Percentiles rank a stretch among this genome's conserved stretches.
phyloP scores from a whole-genome alignment of 2,888 invertebrate species.

The Leptothorax acervorum region DNA sequence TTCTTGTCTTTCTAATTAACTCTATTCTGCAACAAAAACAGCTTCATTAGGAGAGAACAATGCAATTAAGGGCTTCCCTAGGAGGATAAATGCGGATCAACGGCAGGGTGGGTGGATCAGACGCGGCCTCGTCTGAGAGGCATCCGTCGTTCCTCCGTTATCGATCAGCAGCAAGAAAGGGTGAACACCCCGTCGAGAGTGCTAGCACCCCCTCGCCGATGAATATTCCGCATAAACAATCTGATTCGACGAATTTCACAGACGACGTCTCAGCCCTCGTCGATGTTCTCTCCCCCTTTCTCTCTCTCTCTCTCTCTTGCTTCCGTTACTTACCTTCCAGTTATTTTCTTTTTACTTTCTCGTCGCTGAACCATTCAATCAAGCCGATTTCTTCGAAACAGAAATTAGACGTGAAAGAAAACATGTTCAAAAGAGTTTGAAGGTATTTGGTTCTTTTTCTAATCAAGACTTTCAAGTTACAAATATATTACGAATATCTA shows the following conservation, averaged over 20 bases:
- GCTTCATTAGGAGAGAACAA: slow-evolving; percentile 74
- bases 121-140: slow-evolving; percentile 70
- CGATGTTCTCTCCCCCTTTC: not conserved
- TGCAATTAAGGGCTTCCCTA: slow-evolving; percentile 72
- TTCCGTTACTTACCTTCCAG: slow-evolving; percentile 21
- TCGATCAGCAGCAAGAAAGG: slow-evolving; percentile 73
- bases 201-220: slow-evolving; percentile 63
- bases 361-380: slow-evolving; percentile 9
- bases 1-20: slow-evolving; percentile 71
- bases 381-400: slow-evolving; percentile 40
- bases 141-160: slow-evolving; percentile 75
- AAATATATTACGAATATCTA: not conserved
- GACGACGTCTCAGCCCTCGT: slow-evolving; percentile 30
- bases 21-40: slow-evolving; percentile 73
- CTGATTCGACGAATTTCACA: slow-evolving; percentile 70
- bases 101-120: slow-evolving; percentile 53
- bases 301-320: slow-evolving; percentile 1
- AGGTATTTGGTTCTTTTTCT: not conserved
- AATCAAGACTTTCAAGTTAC: not conserved
- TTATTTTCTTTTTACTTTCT: slow-evolving; percentile 22
- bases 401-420: slow-evolving; percentile 33
- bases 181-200: slow-evolving; percentile 73
- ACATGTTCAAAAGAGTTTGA: not conserved
- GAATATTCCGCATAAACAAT: slow-evolving; percentile 77
- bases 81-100: slow-evolving; percentile 68